Conservation (phyloP, 2,888 invertebrate genomes). For the Oithona nana region DNA sequence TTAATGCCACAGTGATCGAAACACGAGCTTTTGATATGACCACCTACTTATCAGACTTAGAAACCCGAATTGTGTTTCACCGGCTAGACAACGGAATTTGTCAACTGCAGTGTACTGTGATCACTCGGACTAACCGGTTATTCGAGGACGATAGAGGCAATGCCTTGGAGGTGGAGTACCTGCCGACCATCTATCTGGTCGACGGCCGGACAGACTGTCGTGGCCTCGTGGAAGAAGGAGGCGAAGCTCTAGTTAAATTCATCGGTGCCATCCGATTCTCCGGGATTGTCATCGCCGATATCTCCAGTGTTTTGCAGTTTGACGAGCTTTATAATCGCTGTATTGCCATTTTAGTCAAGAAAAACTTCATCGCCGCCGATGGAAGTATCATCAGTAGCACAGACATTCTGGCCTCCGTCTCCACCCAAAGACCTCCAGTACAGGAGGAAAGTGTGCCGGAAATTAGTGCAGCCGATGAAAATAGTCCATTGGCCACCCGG, state of each 20-base stretch:
- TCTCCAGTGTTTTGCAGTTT: background rate
- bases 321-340: slow-evolving; percentile 6
- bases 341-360: slow-evolving; percentile 1
- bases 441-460: too few species aligned
- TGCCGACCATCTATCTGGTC: slow-evolving; percentile 13
- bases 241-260: slow-evolving; percentile 4
- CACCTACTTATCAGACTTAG: slow-evolving; percentile 1
- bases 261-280: slow-evolving; percentile 11
- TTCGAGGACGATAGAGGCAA: background rate
- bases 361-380: background rate
- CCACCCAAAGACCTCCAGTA: background rate
- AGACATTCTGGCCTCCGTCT: background rate
- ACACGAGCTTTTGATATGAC: slow-evolving; percentile 9
- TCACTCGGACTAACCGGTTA: background rate
- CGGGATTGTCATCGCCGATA: slow-evolving; percentile 2
- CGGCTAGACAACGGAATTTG: background rate
- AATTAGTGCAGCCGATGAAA: background rate
- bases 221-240: background rate
- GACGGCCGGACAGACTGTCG: slow-evolving; percentile 9
- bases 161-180: background rate
- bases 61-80: slow-evolving; percentile 3
- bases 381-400: background rate
- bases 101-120: slow-evolving; percentile 6
- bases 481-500: background rate
- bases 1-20: background rate